Base-by-base conservation (phyloP, 2,797 vertebrate genomes). In the Taenioides sp. region DNA sequence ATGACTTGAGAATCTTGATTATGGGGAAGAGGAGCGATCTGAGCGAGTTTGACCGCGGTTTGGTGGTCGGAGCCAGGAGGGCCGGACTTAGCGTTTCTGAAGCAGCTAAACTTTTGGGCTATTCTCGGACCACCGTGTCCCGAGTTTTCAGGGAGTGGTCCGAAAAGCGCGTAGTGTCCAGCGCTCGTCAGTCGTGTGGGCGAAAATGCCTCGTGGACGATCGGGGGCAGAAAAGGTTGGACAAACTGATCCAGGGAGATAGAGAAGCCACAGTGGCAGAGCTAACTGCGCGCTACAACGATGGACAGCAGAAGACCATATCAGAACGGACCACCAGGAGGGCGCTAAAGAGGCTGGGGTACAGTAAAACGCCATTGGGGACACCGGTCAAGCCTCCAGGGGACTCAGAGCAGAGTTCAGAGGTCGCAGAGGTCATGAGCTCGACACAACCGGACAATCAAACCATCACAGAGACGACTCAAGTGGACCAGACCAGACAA, bases 1-100 rank as follows among this genome's bases (percentile, higher is more conserved):
- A 54, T 3, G 31, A 16, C 0, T 6, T 31, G 34, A 18, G 27
- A 18, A 20, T 60, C 27, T 2, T 20, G 16, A 9, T 11, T 7
- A 63, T 63, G 61, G 61, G 61, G 11, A 63, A 63, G 61, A 63
- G 16, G 5, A 43, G 61, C 11, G 61, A 63, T n/a, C n/a, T 63
- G n/a, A 63, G 61, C 1, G 31, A 63, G 10, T 63, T 63, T 7
- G 34, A 63, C 10, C 61, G 61, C 2, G 61, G 61, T 12, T 16
- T 63, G 61, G 61, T 63, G 31, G 61, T 63, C 10, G 61, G 61
- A 2, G 61, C 61, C 34, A 63, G 61, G 14, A 37, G 37, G 5
- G 61, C 61, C 31, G 61, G 61, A 6, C 61, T 63, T 5, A 63
- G 61, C 5, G 34, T 63, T 7, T 63, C 61, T 6, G 31, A 40